Conservation (phyloP, 2,888 invertebrate species). For the Muschampia plurimacula region DNA sequence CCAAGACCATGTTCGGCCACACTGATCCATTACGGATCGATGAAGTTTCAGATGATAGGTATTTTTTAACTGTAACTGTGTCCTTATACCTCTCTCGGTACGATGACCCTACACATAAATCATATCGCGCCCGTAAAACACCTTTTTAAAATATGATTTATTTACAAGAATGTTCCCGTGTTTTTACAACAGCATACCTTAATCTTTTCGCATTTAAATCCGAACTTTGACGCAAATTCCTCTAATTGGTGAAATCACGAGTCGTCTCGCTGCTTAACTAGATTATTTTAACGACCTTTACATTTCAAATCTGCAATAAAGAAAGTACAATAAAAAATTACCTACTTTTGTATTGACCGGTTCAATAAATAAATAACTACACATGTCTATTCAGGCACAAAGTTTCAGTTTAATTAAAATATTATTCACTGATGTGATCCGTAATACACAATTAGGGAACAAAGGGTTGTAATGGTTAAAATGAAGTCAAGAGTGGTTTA, state of each 20-base stretch:
- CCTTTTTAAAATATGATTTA: conserved; percentile 44
- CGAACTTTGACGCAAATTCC: conserved; percentile 70
- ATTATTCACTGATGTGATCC: conserved; percentile 41
- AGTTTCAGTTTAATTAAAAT: conserved; percentile 38
- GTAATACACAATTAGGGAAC: conserved; percentile 40
- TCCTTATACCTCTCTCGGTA: conserved; percentile 52
- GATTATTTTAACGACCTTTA: conserved; percentile 52
- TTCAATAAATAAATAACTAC: too few relatives aligned
- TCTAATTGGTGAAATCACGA: conserved; percentile 61
- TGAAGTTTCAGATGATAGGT: too few relatives aligned
- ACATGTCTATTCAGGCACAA: too few relatives aligned
- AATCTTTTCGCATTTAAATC: conserved; percentile 74
- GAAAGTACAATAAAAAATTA: not conserved
- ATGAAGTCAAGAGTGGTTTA: conserved; percentile 57
- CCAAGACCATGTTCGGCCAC: too few relatives aligned
- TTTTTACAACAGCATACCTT: conserved; percentile 43
- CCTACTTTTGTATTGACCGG: too few relatives aligned
- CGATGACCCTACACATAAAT: conserved; percentile 47
- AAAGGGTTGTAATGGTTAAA: conserved; percentile 50
- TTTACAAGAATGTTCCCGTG: conserved; percentile 25
- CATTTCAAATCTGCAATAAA: conserved; percentile 26
- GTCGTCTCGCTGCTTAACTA: conserved; percentile 61
- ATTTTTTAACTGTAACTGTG: too few relatives aligned
- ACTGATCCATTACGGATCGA: too few relatives aligned
- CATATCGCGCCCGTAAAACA: conserved; percentile 62